phyloP scores from a whole-genome alignment of 2,888 invertebrate species.

The Imbricaverruca yamaguchii region DNA sequence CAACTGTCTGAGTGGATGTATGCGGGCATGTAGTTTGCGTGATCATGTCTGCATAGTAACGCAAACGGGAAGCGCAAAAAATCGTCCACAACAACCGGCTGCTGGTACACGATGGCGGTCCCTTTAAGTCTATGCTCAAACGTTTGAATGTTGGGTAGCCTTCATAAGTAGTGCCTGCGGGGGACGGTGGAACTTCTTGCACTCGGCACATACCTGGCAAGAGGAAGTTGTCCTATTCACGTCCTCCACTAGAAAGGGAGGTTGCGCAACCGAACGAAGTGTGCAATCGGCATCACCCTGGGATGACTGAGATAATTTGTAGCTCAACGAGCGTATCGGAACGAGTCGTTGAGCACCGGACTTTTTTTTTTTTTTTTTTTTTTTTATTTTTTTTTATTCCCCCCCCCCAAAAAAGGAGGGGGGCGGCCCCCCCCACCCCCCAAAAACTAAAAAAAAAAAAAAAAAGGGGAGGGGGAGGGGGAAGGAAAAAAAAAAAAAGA shows the following conservation, averaged over 20 bases:
- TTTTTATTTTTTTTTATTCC: no score
- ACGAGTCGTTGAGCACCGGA: background rate
- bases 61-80: constrained; percentile 30
- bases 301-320: constrained; percentile 73
- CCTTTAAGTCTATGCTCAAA: no score
- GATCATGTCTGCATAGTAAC: constrained; percentile 28
- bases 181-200: background rate
- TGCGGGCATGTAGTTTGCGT: background rate
- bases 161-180: background rate
- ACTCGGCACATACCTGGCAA: background rate
- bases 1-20: background rate
- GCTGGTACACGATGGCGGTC: constrained; percentile 7
- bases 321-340: background rate
- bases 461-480: no score
- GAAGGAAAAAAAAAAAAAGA: no score
- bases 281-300: constrained; percentile 6
- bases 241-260: constrained; percentile 26
- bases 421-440: no score
- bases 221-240: background rate
- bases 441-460: no score
- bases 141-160: constrained; percentile 21
- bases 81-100: constrained; percentile 33
- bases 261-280: constrained; percentile 22
- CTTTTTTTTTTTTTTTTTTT: no score
- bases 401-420: no score